phyloP scores from a whole-genome alignment of 2,797 vertebrate genomes.

The Rhabdomys pumilio region DNA sequence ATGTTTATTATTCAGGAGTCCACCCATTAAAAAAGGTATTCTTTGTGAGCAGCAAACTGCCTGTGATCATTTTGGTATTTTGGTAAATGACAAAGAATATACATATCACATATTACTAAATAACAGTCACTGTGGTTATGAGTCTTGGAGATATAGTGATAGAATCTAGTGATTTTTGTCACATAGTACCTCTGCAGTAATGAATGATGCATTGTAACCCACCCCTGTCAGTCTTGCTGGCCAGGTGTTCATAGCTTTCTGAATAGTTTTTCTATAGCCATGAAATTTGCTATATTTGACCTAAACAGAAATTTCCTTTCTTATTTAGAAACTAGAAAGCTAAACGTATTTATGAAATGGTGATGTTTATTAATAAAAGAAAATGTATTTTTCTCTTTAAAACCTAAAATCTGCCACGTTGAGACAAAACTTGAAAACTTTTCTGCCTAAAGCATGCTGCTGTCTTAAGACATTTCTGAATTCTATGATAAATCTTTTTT shows the following conservation, averaged over 20 bases:
- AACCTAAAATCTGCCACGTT: slow-evolving; percentile 72
- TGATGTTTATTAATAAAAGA: slow-evolving; percentile 70
- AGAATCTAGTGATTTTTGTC: slow-evolving; percentile 83
- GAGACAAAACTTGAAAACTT: slow-evolving; percentile 70
- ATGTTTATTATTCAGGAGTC: slow-evolving; percentile 69
- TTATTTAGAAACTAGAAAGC: slow-evolving; percentile 66
- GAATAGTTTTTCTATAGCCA: slow-evolving; percentile 77
- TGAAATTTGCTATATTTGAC: slow-evolving; percentile 75
- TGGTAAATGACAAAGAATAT: slow-evolving; percentile 51
- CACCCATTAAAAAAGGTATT: slow-evolving; percentile 66
- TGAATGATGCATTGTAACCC: slow-evolving; percentile 85
- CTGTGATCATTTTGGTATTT: slow-evolving; percentile 42
- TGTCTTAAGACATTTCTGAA: slow-evolving; percentile 51
- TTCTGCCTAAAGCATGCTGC: slow-evolving; percentile 47
- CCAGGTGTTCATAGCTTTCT: slow-evolving; percentile 81
- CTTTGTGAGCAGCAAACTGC: slow-evolving; percentile 52
- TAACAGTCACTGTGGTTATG: slow-evolving; percentile 69
- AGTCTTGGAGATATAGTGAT: slow-evolving; percentile 71
- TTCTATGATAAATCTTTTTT: slow-evolving; percentile 71
- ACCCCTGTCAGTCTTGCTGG: slow-evolving; percentile 76
- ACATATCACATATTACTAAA: slow-evolving; percentile 72
- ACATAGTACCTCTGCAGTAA: slow-evolving; percentile 81
- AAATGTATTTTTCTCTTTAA: slow-evolving; percentile 70
- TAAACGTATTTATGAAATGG: slow-evolving; percentile 75
- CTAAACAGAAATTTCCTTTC: slow-evolving; percentile 78